Conservation (phyloP, 2,888 invertebrate genomes). For the Rhaphigaster nebulosa region DNA sequence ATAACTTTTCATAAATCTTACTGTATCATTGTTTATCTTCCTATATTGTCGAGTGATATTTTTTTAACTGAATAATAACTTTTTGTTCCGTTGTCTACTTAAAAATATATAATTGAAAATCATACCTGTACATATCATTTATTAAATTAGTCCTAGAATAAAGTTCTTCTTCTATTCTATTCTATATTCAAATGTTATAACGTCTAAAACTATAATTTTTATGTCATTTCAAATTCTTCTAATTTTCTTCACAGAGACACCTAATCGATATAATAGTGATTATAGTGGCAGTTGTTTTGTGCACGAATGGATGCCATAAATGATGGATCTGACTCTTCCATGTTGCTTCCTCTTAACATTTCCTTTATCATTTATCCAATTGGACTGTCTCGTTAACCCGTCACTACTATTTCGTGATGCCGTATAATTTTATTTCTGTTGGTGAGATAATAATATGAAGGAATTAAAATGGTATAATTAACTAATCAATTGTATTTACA, state of each 20-base stretch:
- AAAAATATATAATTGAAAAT: no score
- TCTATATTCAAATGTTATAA: no score
- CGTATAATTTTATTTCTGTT: neutral
- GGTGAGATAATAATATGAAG: neutral
- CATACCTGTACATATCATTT: no score
- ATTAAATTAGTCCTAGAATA: no score
- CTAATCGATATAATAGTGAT: neutral
- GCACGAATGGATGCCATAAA: neutral
- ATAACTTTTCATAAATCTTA: no score
- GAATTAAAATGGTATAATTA: neutral
- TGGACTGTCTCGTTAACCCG: neutral
- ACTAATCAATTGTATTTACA: neutral
- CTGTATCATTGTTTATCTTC: no score
- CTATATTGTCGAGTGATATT: no score
- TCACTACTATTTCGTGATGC: neutral
- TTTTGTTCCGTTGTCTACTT: no score
- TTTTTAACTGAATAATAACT: no score
- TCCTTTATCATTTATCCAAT: conserved; percentile 19
- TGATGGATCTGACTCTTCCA: neutral
- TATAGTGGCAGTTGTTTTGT: neutral
- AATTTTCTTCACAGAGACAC: neutral
- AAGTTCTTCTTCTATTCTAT: no score
- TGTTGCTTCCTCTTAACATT: neutral
- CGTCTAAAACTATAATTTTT: neutral
- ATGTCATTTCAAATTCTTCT: neutral